Base-by-base conservation (phyloP, 2,888 invertebrate genomes). In the Meghimatium bilineatum region DNA sequence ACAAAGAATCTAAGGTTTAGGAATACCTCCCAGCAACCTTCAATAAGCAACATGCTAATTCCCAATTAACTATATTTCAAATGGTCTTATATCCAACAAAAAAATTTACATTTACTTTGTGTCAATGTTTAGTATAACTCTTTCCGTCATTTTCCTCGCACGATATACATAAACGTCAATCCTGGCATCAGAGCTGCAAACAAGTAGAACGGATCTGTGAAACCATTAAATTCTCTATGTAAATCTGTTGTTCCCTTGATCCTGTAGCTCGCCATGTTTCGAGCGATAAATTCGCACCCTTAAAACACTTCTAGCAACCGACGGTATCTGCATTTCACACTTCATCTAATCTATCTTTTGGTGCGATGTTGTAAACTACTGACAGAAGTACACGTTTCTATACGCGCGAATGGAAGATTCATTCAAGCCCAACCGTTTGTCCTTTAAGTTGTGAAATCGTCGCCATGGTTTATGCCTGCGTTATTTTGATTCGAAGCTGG, bases 331-430 rank as follows among this genome's bases (percentile, higher is more conserved):
- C 77, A 52, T 77, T 77, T 77, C 38, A n/a, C 63, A 63, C 63
- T 63, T 63, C 77, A 77, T 77, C 77, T 63, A 63, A 36, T 34
- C 77, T 60, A 63, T 60, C 77, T 77, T 77, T 77, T 77, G 63
- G 77, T 60, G 63, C 77, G 63, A 32, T n/a, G 63, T 63, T 77
- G 52, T 36, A 38, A 63, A 77, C 36, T 36, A 29, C 29, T 63
- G 26, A 34, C 12, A 52, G 17, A 60, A 77, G 69, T 49, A 79
- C 79, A 69, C 29, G 34, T 69, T 67, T 69, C 1, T 36, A 34
- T 29, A 79, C 49, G 79, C 79, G 26, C 66, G 79, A 66, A n/a
- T 26, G 32, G 52, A 20, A 32, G 10, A 3, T 38, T 29, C 36
- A 69, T 69, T 29, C 79, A 69, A 69, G 79, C 79, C 29, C 26